Conservation (phyloP, 2,113 vertebrate species). For the Oreochromis tanganicae region DNA sequence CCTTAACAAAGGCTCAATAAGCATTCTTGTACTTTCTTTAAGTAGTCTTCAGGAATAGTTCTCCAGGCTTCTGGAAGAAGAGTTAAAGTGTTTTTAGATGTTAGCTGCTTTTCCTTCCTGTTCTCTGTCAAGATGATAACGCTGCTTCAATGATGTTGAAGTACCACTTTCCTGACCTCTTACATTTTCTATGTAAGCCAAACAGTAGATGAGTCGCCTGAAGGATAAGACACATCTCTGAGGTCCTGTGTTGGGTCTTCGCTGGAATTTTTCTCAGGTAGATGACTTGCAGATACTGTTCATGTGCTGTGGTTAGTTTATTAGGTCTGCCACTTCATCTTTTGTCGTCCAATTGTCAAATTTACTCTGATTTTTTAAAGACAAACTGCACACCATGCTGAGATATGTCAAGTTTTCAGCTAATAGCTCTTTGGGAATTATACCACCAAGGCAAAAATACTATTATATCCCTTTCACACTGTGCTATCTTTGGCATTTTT, state of each 20-base stretch:
- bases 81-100: neutral
- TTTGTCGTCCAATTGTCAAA: neutral
- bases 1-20: too few relatives aligned
- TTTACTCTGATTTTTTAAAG: neutral
- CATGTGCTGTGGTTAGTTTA: neutral
- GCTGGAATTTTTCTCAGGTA: neutral
- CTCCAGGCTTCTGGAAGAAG: too few relatives aligned
- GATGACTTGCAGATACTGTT: neutral
- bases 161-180: neutral
- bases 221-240: neutral
- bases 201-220: neutral
- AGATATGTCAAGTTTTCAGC: neutral
- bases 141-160: neutral
- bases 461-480: neutral
- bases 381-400: neutral
- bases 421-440: neutral
- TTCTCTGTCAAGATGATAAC: neutral
- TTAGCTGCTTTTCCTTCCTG: neutral
- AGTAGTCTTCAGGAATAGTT: too few relatives aligned
- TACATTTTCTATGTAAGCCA: neutral
- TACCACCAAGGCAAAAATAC: fast-evolving
- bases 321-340: neutral
- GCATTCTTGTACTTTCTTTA: too few relatives aligned
- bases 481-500: neutral
- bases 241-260: neutral